Base-by-base conservation (phyloP, 1,140 invertebrate species). In the Drosophila auraria region DNA sequence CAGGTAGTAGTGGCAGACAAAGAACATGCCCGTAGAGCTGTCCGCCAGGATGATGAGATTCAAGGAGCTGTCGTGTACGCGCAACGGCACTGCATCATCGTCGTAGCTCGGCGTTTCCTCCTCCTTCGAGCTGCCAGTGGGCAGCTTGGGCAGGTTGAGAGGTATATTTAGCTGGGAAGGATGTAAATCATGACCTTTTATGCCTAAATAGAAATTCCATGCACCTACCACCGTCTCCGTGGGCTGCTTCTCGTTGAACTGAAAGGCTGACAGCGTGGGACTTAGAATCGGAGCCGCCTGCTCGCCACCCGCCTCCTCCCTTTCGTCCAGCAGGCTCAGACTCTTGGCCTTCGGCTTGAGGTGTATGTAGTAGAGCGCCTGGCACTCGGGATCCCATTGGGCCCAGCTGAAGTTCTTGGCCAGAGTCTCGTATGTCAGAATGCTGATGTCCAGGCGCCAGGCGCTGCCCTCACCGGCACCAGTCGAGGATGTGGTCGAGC, bases 1-100 rank as follows among this genome's bases (percentile, higher is more conserved):
- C 1, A 97, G 93, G 82, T 97, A 97, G 93, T 97, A 96, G 93
- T 97, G 97, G 81, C 97, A 97, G 50, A 97, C 95, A 78, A 96
- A 97, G 20, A 97, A 95, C 83, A 96, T 94, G 61, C 97, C 97
- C 8, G 93, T 93, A 68, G 95, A 5, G 20, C 54, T 95, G 87
- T 96, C 95, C 27, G 96, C 96, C 49, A 97, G 94, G 50, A 97
- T 96, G 78, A 96, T 95, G 9, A 97, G 93, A 94, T 97, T 96
- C 27, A 97, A 93, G 9, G 96, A 96, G 91, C 96, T 96, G 92
- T 97, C 96, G 87, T 97, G 96, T 25, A 97, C 95, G 59, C 96
- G 94, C 45, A 97, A 92, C 2, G 96, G 97, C 75, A 96, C 95
- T 3, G 95, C 95, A 83, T 96, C 96, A 92, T 97, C 97, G 91